Evolutionary conservation across 2,113 vertebrate genomes (phyloP).

Genomic region (Microcebus murinus): DNA sequence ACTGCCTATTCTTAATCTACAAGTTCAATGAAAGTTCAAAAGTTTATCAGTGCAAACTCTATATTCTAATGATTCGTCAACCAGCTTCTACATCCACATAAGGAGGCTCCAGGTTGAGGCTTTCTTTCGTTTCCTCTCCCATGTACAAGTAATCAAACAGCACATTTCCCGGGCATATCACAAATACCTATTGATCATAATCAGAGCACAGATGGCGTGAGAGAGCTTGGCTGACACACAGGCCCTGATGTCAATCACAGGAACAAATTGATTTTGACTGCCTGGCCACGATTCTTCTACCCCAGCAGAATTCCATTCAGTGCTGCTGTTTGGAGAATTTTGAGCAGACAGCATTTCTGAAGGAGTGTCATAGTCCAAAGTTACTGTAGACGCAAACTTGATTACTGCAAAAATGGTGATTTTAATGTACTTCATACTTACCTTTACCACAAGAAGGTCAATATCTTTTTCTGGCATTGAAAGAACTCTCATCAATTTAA

Average conservation of each 20-base stretch:
- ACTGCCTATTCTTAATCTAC: constrained; percentile 83
- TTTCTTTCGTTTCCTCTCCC: constrained; percentile 73
- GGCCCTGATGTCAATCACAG: constrained; percentile 70
- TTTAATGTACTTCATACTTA: constrained; percentile 70
- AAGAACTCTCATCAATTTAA: constrained; percentile 54
- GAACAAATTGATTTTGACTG: constrained; percentile 70
- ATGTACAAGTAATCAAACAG: constrained; percentile 81
- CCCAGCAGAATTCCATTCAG: constrained; percentile 66
- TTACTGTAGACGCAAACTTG: constrained; percentile 68
- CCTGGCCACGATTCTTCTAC: constrained; percentile 53
- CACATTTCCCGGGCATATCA: constrained; percentile 74
- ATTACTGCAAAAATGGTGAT: constrained; percentile 69
- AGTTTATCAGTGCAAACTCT: constrained; percentile 84
- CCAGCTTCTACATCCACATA: constrained; percentile 73
- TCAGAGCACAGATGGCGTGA: constrained; percentile 69
- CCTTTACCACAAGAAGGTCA: constrained; percentile 57
- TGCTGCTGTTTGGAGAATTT: constrained; percentile 72
- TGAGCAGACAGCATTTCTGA: constrained; percentile 76
- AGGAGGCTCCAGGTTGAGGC: constrained; percentile 71
- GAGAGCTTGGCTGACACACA: constrained; percentile 56
- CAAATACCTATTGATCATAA: constrained; percentile 82
- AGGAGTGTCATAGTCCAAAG: constrained; percentile 71
- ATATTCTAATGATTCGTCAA: constrained; percentile 82
- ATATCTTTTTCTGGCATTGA: constrained; percentile 23
- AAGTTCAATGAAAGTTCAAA: constrained; percentile 89